A percentile compares a stretch with the other conserved stretches of the same genome.
Conservation (phyloP, 2,797 vertebrate genomes). For the Sphenopsis melanotis region DNA sequence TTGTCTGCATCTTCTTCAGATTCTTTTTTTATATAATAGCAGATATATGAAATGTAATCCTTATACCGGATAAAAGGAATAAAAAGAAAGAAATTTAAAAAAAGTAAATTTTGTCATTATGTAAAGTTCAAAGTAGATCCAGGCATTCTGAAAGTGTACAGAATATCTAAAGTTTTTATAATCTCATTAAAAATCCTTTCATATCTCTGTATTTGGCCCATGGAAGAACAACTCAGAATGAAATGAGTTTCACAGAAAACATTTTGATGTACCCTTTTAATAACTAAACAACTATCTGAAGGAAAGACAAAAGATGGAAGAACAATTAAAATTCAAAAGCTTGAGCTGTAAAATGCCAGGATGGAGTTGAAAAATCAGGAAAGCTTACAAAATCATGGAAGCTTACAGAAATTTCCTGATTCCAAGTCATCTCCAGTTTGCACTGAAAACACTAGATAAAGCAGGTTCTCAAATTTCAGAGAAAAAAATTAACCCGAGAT, state of each 20-base stretch:
- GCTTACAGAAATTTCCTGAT: background rate
- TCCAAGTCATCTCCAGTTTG: background rate
- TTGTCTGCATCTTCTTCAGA: background rate
- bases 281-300: background rate
- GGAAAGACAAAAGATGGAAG: background rate
- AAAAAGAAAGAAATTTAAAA: background rate
- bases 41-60: background rate
- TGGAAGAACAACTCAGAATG: background rate
- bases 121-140: background rate
- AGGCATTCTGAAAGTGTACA: background rate
- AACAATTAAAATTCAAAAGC: background rate
- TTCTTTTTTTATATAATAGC: background rate
- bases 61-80: background rate
- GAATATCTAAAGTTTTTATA: background rate
- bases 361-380: background rate
- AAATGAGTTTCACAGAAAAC: background rate
- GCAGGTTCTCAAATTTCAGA: background rate
- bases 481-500: background rate
- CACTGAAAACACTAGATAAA: background rate
- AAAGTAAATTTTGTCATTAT: background rate
- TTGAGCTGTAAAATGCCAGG: background rate
- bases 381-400: background rate
- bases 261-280: background rate
- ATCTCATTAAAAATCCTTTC: background rate
- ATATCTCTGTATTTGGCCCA: background rate